These are phyloP conservation scores for Neogobius melanostomus DNA, from an alignment of 2,113 vertebrate genomes.

Conservation along the genomic window DNA sequence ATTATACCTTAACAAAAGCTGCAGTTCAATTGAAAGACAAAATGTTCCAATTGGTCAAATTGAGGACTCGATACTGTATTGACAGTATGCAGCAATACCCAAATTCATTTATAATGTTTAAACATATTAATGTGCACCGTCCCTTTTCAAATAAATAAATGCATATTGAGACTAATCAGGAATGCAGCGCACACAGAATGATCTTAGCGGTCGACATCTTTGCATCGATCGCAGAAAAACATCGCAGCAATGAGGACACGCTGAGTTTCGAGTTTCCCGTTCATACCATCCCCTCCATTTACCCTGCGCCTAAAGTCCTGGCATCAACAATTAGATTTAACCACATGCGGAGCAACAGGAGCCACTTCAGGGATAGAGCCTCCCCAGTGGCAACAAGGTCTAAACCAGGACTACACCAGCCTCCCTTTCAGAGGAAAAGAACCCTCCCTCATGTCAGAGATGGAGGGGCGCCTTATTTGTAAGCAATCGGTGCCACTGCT, in stretches of 20 bases:
- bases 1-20: too few species aligned
- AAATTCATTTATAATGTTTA: too few species aligned
- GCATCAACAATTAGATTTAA: background rate
- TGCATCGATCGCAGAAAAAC: background rate
- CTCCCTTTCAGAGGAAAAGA: background rate
- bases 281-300: conserved; percentile 5
- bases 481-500: conserved; percentile 28
- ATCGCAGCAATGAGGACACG: conserved; percentile 3
- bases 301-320: background rate
- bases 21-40: too few species aligned
- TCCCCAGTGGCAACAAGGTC: background rate
- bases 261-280: conserved; percentile 26
- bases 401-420: background rate
- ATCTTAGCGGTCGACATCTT: background rate
- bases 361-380: background rate
- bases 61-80: too few species aligned
- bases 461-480: conserved; percentile 25
- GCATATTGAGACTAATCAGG: too few species aligned
- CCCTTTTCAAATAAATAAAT: too few species aligned
- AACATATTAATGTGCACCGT: too few species aligned
- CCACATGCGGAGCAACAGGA: background rate
- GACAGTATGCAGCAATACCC: too few species aligned
- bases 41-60: too few species aligned
- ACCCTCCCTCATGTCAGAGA: conserved; percentile 10
- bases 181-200: background rate